phyloP scores from a whole-genome alignment of 2,797 vertebrate genomes.

The Harpagifer antarcticus region DNA sequence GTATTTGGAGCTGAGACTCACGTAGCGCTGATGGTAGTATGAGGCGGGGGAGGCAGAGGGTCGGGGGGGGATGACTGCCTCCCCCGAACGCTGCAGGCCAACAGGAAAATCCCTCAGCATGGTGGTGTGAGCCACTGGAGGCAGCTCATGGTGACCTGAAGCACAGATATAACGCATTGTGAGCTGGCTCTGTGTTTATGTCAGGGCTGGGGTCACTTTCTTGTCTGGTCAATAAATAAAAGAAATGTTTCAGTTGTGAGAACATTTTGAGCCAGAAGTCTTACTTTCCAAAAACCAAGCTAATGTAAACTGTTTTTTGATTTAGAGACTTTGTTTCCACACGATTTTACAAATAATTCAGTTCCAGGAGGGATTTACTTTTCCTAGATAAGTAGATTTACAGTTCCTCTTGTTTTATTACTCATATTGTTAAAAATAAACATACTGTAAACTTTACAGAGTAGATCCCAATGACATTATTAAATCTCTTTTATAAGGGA shows the following conservation, averaged over 20 bases:
- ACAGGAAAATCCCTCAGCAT: conserved; percentile 92
- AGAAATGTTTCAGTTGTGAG: background rate
- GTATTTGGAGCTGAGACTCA: conserved; percentile 73
- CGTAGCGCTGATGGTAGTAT: conserved; percentile 79
- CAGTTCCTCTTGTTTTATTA: no score
- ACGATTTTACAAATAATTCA: no score
- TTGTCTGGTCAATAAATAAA: background rate
- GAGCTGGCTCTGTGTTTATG: background rate
- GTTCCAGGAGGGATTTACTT: no score
- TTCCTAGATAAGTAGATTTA: no score
- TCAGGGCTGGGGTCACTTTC: background rate
- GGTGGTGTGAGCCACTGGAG: conserved; percentile 95
- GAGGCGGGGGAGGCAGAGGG: conserved; percentile 54
- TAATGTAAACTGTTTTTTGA: no score
- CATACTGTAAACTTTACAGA: no score
- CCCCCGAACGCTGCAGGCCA: conserved; percentile 82
- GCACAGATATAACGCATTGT: conserved; percentile 2
- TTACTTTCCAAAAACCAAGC: background rate
- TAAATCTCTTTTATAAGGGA: no score
- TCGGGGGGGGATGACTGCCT: conserved; percentile 83
- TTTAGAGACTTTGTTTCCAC: no score
- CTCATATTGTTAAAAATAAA: no score
- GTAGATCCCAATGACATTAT: no score
- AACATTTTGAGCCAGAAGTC: background rate
- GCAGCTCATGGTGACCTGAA: conserved; percentile 94